Base-by-base conservation (phyloP, 2,888 invertebrate species). In the Cheiracanthium punctorium region DNA sequence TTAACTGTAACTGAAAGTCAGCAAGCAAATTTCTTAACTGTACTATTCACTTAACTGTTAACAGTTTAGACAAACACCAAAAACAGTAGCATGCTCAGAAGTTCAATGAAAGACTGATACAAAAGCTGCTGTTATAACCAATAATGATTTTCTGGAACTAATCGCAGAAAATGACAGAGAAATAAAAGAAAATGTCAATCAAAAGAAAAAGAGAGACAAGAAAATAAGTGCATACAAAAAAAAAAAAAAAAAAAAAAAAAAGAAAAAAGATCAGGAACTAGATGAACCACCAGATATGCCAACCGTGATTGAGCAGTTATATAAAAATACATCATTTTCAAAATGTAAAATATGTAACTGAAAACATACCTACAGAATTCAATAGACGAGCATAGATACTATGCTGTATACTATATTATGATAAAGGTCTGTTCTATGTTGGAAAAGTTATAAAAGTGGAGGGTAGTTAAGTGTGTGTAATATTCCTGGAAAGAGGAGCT, bases 361-460 rank as follows among this genome's bases (percentile, higher is more conserved):
- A 58, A 58, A 58, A 58, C 58, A 58, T 58, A n/a, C n/a, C n/a
- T n/a, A 7, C 58, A 58, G 20, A 58, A 58, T 58, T 58, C 58
- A 1, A 58, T 58, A 58, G 58, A 58, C 12, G 58, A 58, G 58
- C 58, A 58, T 2, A 58, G 20, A 58, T 58, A 58, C 58, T 58
- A 58, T n/a, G 58, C 58, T n/a, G 58, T 58, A 58, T 58, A 58
- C n/a, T 58, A 58, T 58, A 58, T 58, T 58, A 58, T 58, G 58
- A 7, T 58, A 58, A 58, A 58, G 58, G n/a, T 58, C 58, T 58
- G 0, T 58, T 58, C n/a, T 58, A n/a, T 58, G 20, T 58, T 58
- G 58, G 58, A 58, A 58, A 58, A 58, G n/a, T 58, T 4, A 58
- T 4, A 58, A 58, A 58, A 58, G 2, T 58, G 20, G 20, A 58